Evolutionary conservation across 2,113 vertebrate genomes (phyloP), one percentile per base, ranked within the genome.

Genomic region (Bungarus multicinctus): DNA sequence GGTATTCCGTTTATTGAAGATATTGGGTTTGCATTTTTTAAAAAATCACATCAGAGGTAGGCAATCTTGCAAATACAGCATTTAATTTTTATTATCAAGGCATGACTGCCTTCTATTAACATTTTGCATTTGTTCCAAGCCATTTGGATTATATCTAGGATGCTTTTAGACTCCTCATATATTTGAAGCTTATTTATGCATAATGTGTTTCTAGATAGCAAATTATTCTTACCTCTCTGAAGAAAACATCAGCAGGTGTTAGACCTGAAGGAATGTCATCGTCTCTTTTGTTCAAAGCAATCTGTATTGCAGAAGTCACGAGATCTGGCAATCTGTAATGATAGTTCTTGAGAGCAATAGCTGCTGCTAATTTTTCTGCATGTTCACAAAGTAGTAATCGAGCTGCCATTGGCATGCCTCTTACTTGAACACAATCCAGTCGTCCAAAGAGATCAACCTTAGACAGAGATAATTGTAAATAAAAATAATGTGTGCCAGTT

Each of bases 161-260:
- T 39, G 14, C 18, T 27, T 43, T 16, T 60, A 25, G 45, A 3
- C 2, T 64, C 27, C 22, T 45, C 47, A 74, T 30, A 34, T 27
- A 64, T n/a, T 50, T 55, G 16, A 58, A 23, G 22, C 22, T 34
- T 86, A 58, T 47, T 89, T 20, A 58, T 27, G 53, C 20, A 43
- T 47, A 69, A 34, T 34, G 47, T 5, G 25, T 11, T 92, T 92
- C 25, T 54, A 74, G 85, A 4, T 50, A 50, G 4, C 50, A 53
- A 88, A 92, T 23, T 18, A 47, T 85, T 89, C 5, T 95, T 92
- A 99, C 99, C 98, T 99, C 99, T 96, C 99, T 98, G 95, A 99
- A 99, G 97, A 99, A 99, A 91, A 99, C 97, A 27, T 99, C 99
- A 0, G 99, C 99, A 0, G 98, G 96, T 0, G 99, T 99, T 94